These are phyloP conservation scores for Scalopus aquaticus DNA, from an alignment of 2,113 vertebrate genomes.

Conservation along the genomic window DNA sequence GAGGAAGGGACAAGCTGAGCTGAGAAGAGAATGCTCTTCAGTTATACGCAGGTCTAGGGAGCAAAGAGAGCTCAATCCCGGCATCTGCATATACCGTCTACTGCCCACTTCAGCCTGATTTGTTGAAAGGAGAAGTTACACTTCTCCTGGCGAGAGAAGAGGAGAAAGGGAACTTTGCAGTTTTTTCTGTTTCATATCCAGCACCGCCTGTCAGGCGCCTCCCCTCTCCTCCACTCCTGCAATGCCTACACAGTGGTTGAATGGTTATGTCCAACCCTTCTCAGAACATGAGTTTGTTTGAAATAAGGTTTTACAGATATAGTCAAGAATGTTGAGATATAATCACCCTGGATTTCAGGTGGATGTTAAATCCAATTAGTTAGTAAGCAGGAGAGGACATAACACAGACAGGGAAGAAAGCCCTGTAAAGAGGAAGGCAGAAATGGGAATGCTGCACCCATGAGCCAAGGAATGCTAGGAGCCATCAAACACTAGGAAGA, in stretches of 20 bases:
- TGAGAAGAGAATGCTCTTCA: background rate
- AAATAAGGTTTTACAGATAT: background rate
- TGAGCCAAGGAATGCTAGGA: background rate
- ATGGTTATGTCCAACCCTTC: background rate
- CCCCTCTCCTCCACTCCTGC: background rate
- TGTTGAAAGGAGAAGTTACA: background rate
- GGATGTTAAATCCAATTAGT: background rate
- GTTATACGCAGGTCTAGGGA: background rate
- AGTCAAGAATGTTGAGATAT: background rate
- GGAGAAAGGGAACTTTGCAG: background rate
- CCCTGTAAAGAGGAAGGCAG: background rate
- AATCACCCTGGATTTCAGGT: background rate
- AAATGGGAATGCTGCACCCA: background rate
- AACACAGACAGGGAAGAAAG: background rate
- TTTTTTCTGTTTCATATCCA: background rate
- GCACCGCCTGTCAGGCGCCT: background rate
- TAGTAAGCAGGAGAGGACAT: background rate
- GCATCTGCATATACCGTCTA: background rate
- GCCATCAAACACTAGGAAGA: background rate
- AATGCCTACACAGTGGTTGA: background rate
- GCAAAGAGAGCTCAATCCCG: background rate
- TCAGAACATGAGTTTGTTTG: background rate
- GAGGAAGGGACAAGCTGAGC: background rate
- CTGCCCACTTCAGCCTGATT: background rate
- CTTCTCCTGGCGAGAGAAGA: background rate